Evolutionary conservation across 1,140 invertebrate genomes (phyloP).

Genomic region (Nasonia giraulti): DNA sequence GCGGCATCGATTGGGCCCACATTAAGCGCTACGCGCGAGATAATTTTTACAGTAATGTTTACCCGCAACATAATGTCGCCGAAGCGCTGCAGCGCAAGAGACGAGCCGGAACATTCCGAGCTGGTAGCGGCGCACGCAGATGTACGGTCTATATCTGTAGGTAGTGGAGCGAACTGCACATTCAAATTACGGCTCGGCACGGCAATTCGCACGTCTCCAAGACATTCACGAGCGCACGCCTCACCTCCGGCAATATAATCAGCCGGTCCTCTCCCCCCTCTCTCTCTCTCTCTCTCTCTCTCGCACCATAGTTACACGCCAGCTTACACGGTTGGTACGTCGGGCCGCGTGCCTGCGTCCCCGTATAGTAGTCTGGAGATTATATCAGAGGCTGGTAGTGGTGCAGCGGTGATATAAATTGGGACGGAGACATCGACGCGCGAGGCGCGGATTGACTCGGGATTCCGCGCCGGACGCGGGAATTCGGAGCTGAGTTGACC

Average conservation of each 20-base stretch:
- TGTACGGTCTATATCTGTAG: background rate
- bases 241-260: slow-evolving; percentile 3
- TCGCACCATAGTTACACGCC: background rate
- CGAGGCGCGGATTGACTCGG: too few species aligned
- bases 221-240: background rate
- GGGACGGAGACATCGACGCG: slow-evolving; percentile 50
- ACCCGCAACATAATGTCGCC: too few species aligned
- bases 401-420: slow-evolving; percentile 9
- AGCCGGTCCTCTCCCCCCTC: background rate
- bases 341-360: background rate
- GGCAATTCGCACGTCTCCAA: background rate
- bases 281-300: too few species aligned
- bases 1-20: slow-evolving; percentile 53
- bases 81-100: too few species aligned
- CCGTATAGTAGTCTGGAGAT: background rate
- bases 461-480: too few species aligned
- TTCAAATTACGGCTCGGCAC: background rate
- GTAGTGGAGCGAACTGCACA: background rate
- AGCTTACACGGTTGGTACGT: background rate
- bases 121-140: too few species aligned
- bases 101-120: background rate
- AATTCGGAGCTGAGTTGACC: slow-evolving; percentile 4
- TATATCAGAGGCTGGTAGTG: background rate
- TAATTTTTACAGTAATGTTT: background rate
- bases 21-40: background rate